These are phyloP conservation scores for Stratiomys singularior DNA, from an alignment of 2,888 invertebrate genomes.

Conservation along the genomic window DNA sequence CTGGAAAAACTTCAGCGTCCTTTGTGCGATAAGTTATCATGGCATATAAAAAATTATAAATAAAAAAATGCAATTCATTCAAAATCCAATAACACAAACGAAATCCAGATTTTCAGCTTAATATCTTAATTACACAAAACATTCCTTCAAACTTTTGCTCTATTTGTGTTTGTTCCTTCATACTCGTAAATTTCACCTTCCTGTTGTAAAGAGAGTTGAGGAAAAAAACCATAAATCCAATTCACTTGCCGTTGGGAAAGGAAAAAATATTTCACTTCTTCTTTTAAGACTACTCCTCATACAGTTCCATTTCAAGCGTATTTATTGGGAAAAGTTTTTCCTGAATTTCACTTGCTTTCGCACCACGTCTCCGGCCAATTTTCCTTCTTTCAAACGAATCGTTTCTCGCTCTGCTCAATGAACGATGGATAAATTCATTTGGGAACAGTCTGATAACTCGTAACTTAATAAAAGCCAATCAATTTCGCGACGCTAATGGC, in stretches of 20 bases:
- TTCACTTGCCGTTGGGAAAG: not conserved
- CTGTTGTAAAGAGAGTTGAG: not conserved
- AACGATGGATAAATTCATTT: slow-evolving; percentile 40
- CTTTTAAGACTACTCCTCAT: not conserved
- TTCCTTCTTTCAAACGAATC: too few species aligned
- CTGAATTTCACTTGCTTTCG: not conserved
- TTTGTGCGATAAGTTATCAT: too few species aligned
- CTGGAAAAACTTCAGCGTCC: too few species aligned
- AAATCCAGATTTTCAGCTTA: slow-evolving; percentile 8
- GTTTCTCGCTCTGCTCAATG: not conserved
- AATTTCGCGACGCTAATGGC: slow-evolving; percentile 45
- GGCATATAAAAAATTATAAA: too few species aligned
- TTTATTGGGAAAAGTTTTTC: slow-evolving; percentile 31
- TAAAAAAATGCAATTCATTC: too few species aligned
- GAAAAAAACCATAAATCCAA: not conserved
- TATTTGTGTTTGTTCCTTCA: not conserved
- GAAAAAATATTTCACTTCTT: slow-evolving; percentile 7
- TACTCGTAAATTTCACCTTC: too few species aligned
- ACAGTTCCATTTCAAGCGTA: not conserved
- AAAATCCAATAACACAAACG: not conserved
- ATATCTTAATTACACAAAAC: slow-evolving; percentile 26
- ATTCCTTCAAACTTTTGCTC: not conserved
- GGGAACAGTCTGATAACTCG: slow-evolving; percentile 41
- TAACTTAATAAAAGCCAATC: slow-evolving; percentile 45
- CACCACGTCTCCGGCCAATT: not conserved